Percentiles rank a stretch among this genome's conserved stretches.
Evolutionary conservation across 2,113 vertebrate species (phyloP).

Genomic region (western clawed frog (Xenopus tropicalis)): UCB_Xtro_10.0 CM004447.2:145106001-145106500

Average conservation of each 20-base stretch:
- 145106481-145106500: no score
- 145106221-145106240: constrained; percentile 4
- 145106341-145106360: no score
- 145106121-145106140: constrained; percentile 28
- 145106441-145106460: no score
- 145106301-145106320: no score
- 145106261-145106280: constrained; percentile 11
- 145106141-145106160: constrained; percentile 8
- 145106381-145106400: no score
- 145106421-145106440: no score
- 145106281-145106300: not conserved
- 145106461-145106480: no score
- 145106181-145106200: constrained; percentile 9
- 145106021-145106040: constrained; percentile 22
- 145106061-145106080: constrained; percentile 24
- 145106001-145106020: not conserved
- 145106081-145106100: constrained; percentile 26
- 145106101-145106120: constrained; percentile 19
- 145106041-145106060: not conserved
- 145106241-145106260: not conserved
- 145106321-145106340: no score
- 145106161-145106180: constrained; percentile 19
- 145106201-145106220: not conserved
- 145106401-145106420: no score
- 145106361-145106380: no score